These are phyloP conservation scores for Gadus macrocephalus DNA, from an alignment of 2,113 vertebrate genomes.

Conservation along the genomic window DNA sequence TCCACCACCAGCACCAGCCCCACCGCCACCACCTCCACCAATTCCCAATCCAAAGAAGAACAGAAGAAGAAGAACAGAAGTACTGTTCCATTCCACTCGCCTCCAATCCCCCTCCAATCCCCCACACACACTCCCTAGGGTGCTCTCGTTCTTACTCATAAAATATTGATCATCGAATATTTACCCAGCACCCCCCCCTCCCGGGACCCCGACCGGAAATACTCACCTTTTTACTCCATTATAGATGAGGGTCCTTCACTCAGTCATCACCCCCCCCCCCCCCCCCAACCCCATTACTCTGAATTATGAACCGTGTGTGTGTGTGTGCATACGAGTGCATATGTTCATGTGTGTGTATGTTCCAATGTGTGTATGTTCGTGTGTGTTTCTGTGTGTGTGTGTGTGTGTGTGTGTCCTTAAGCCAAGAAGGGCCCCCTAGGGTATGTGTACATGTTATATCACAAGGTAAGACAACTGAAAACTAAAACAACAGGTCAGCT, in stretches of 20 bases:
- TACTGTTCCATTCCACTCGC: not conserved
- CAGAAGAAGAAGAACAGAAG: no score
- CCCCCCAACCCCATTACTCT: no score
- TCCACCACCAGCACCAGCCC: no score
- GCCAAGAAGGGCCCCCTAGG: no score
- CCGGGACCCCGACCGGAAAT: conserved; percentile 46
- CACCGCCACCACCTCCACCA: no score
- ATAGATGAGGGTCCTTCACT: conserved; percentile 43
- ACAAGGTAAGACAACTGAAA: not conserved
- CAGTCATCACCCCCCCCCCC: conserved; percentile 15
- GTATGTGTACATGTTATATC: not conserved
- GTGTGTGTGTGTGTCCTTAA: not conserved
- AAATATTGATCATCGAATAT: conserved; percentile 65
- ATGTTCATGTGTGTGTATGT: no score
- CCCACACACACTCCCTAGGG: conserved; percentile 23
- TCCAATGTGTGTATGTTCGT: not conserved
- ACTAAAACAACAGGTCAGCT: not conserved
- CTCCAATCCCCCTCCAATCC: not conserved
- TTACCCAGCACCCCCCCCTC: conserved; percentile 56
- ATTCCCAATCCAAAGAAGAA: no score
- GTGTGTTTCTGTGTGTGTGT: not conserved
- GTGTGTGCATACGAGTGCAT: not conserved
- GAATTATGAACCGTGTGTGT: no score
- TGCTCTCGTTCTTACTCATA: conserved; percentile 24
- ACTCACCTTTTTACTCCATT: conserved; percentile 56